These are phyloP conservation scores for Lycaena phlaeas DNA, from an alignment of 2,888 invertebrate species.

Conservation along the genomic window DNA sequence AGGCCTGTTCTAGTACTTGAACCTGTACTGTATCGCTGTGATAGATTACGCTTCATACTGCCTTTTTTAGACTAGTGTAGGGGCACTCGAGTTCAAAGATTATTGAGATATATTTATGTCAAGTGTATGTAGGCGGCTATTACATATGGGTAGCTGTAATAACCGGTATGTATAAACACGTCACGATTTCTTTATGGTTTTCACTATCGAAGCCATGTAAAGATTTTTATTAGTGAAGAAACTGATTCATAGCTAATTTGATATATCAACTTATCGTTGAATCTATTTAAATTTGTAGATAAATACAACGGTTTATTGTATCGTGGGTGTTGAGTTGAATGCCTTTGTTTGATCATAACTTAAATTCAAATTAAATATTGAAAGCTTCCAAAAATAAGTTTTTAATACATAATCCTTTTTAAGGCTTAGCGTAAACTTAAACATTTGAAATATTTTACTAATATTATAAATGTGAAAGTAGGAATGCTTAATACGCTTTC, in stretches of 20 bases:
- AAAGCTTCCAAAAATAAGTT: no score
- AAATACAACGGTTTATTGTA: no score
- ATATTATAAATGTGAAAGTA: no score
- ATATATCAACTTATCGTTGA: slow-evolving; percentile 1
- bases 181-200: background rate
- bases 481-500: no score
- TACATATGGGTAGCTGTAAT: background rate
- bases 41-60: slow-evolving; percentile 25
- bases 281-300: slow-evolving; percentile 4
- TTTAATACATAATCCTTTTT: no score
- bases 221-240: background rate
- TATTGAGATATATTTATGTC: background rate
- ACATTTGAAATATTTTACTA: no score
- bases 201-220: slow-evolving; percentile 2
- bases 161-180: slow-evolving; percentile 2
- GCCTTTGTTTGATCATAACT: background rate
- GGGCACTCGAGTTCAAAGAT: background rate
- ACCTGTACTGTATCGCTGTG: slow-evolving; percentile 38
- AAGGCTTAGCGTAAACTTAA: no score
- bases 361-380: background rate
- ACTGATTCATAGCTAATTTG: slow-evolving; percentile 3
- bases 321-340: background rate
- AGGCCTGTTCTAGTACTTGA: slow-evolving; percentile 52
- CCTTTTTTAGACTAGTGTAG: slow-evolving; percentile 7
- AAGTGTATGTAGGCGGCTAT: slow-evolving; percentile 1